These are phyloP conservation scores for Laticauda colubrina DNA, from an alignment of 2,113 vertebrate genomes.

Conservation along the genomic window DNA sequence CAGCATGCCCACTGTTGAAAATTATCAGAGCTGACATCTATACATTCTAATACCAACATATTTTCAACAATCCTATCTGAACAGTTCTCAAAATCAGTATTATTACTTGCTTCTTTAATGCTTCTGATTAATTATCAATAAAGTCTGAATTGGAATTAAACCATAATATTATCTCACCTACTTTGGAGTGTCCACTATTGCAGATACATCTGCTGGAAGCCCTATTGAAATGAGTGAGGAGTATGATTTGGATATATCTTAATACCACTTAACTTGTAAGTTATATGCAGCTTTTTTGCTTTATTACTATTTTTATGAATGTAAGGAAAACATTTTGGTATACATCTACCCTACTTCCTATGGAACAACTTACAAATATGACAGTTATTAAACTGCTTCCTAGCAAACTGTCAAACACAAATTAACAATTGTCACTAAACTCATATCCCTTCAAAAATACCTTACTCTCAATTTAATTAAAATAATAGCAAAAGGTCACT, in stretches of 20 bases:
- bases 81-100: background rate
- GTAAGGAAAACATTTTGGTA: background rate
- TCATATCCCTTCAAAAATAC: background rate
- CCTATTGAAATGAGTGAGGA: background rate
- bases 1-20: background rate
- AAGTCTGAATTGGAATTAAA: background rate
- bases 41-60: background rate
- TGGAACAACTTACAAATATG: background rate
- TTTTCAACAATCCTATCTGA: background rate
- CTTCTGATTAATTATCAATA: background rate
- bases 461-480: background rate
- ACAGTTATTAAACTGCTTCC: background rate
- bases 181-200: background rate
- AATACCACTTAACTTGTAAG: background rate
- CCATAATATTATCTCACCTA: background rate
- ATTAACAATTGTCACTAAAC: background rate
- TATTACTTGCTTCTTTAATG: background rate
- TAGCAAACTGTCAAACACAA: background rate
- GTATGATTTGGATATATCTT: background rate
- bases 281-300: background rate
- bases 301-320: background rate
- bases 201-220: background rate
- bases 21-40: background rate
- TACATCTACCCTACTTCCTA: background rate
- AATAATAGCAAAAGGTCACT: background rate